Base-by-base conservation (phyloP, 2,888 invertebrate species). In the Acrobasis repandana region DNA sequence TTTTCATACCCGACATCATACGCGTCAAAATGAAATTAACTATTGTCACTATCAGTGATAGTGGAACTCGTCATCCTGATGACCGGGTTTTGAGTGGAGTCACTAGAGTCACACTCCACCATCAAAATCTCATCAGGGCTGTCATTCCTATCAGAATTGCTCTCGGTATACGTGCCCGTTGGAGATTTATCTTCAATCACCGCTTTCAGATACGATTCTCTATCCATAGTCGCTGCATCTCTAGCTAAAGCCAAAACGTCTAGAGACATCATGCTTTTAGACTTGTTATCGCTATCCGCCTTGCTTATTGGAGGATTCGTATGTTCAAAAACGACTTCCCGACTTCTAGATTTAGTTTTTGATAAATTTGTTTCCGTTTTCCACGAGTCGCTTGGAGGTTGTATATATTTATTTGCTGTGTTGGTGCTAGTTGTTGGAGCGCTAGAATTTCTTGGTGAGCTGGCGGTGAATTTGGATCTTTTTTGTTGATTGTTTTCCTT, bases 401-500 rank as follows among this genome's bases (percentile, higher is more conserved):
- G 79, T 8, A 64, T 73, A 36, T 77, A 73, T 49, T 77, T 75
- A 11, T 79, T 74, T 0, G 75, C 79, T 0, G 76, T 75, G 61
- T 90, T 90, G 0, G 82, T 83, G 61, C 88, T 88, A 0, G 90
- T 91, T 0, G 90, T 80, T 0, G 91, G 91, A 0, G 90, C 91
- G 68, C 91, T 90, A 0, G 82, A 77, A 56, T 89, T 90, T 36
- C 83, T 78, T 0, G 89, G 89, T 0, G 87, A 78, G 14, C 79
- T 86, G 0, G 77, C 82, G 0, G 91, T 90, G 69, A 90, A 90
- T 51, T 91, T 92, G 0, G 90, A 86, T n/a, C 88, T 82, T 65
- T 93, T 92, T 69, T 94, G 93, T 63, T 93, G 92, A 54, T 93
- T 93, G 61, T 86, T 93, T 67, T 95, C 95, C 69, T 94, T 94